phyloP scores from a whole-genome alignment of 2,888 invertebrate species.

The Agapetus fuscipes region DNA sequence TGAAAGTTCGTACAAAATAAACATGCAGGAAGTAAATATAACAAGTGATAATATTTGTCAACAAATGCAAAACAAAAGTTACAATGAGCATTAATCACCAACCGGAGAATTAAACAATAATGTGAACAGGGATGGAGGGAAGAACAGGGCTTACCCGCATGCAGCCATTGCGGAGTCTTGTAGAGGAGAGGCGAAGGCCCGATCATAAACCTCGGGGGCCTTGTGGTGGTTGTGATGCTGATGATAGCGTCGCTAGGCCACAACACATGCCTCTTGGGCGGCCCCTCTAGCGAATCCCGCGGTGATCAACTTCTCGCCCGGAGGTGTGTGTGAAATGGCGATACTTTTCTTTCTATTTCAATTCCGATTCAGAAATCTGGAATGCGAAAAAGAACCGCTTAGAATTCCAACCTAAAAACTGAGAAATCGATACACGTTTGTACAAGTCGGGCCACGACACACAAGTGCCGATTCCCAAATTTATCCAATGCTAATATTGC shows the following conservation, averaged over 20 bases:
- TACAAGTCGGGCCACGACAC: conserved; percentile 1
- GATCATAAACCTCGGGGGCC: conserved; percentile 1
- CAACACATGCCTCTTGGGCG: background rate
- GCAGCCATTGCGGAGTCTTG: conserved; percentile 1
- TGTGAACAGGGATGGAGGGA: conserved; percentile 2
- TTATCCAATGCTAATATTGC: too few relatives aligned
- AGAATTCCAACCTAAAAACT: conserved; percentile 3
- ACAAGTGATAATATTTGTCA: too few relatives aligned
- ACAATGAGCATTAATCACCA: background rate
- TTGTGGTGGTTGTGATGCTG: background rate
- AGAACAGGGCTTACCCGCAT: conserved; percentile 3
- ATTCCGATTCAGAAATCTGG: conserved; percentile 11
- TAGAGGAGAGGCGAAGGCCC: conserved; percentile 1
- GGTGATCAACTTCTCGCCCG: background rate
- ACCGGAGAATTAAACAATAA: background rate
- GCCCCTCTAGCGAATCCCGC: background rate
- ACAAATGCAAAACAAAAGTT: conserved; percentile 1
- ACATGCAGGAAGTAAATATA: too few relatives aligned
- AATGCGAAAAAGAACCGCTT: conserved; percentile 10
- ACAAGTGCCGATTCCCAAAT: too few relatives aligned
- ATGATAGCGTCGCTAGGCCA: background rate
- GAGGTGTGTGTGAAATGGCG: background rate
- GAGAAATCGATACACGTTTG: conserved; percentile 12
- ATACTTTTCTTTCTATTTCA: conserved; percentile 4
- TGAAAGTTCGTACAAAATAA: too few relatives aligned